Evolutionary conservation across 2,888 invertebrate genomes (phyloP), one percentile per base, ranked within the genome.

Genomic region (Oconnorella tubifera): DNA sequence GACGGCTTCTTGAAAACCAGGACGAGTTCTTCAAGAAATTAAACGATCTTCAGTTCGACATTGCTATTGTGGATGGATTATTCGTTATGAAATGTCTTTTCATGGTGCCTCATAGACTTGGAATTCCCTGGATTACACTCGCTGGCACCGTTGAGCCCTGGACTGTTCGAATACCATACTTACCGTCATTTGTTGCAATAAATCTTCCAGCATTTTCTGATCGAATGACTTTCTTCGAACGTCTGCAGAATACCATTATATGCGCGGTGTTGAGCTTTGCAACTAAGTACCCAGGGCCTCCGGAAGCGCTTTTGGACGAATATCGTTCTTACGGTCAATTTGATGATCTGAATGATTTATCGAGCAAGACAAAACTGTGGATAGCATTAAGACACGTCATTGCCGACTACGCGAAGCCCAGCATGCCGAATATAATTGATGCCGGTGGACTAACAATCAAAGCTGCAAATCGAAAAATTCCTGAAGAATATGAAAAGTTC

Each of bases 41-140:
- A 56, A 23, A 31, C 2, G 28, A 19, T n/a, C 25, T 55, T 27
- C 49, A 64, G 40, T 60, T 64, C 32, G 56, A 64, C 31, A 3
- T 64, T n/a, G 55, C 60, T 6, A 58, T 64, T 23, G 60, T 60
- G 3, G 64, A 64, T 55, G 59, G 51, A 0, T 31, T 60, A 23
- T 56, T 64, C 25, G 28, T 61, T 25, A 40, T 64, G 25, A 60
- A 59, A 28, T 60, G 62, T 19, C 53, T 59, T 27, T 60, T 32
- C 23, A 56, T 64, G 31, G 29, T 64, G 6, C 64, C 64, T 31
- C 64, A 64, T 25, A 48, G 60, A 28, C 60, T 64, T 3, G 60
- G 56, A 14, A 29, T 64, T 19, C 64, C 61, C 0, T 59, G 31
- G 60, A 55, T 64, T 4, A 56, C 60, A 14, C 50, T 51, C 33